Conservation (phyloP, 1,140 invertebrate species). For the Sminthurinus signatus region DNA sequence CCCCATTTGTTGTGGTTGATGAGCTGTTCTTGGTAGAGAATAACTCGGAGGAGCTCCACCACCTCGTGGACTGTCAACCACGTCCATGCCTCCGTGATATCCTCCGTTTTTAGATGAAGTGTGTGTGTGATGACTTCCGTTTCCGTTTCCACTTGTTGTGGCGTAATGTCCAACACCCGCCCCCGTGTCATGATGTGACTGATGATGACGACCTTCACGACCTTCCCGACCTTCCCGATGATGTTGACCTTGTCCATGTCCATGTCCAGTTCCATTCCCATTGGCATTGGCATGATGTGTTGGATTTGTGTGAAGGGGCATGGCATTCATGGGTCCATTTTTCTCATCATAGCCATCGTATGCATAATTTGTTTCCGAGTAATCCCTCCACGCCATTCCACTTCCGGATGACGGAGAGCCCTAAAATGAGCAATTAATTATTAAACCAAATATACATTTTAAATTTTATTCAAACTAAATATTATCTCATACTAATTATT, state of each 20-base stretch:
- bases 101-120: slow-evolving; percentile 4
- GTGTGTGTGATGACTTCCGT: too few relatives aligned
- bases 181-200: neutral
- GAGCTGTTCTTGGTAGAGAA: slow-evolving; percentile 22
- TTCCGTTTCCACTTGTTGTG: neutral
- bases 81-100: too few relatives aligned
- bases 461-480: too few relatives aligned
- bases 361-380: slow-evolving; percentile 38
- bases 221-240: too few relatives aligned
- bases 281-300: slow-evolving; percentile 40
- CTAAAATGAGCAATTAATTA: too few relatives aligned
- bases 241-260: neutral
- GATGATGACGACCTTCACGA: neutral
- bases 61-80: neutral
- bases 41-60: slow-evolving; percentile 17
- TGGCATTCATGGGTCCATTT: slow-evolving; percentile 18
- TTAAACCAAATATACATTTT: too few relatives aligned
- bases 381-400: slow-evolving; percentile 40
- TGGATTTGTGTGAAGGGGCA: slow-evolving; percentile 27
- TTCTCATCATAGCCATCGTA: slow-evolving; percentile 41
- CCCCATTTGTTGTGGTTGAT: slow-evolving; percentile 41
- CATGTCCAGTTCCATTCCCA: slow-evolving; percentile 49
- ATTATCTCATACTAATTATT: too few relatives aligned
- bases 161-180: neutral
- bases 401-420: slow-evolving; percentile 32